These are phyloP conservation scores for Theretra japonica DNA, from an alignment of 2,888 invertebrate genomes.

Conservation along the genomic window DNA sequence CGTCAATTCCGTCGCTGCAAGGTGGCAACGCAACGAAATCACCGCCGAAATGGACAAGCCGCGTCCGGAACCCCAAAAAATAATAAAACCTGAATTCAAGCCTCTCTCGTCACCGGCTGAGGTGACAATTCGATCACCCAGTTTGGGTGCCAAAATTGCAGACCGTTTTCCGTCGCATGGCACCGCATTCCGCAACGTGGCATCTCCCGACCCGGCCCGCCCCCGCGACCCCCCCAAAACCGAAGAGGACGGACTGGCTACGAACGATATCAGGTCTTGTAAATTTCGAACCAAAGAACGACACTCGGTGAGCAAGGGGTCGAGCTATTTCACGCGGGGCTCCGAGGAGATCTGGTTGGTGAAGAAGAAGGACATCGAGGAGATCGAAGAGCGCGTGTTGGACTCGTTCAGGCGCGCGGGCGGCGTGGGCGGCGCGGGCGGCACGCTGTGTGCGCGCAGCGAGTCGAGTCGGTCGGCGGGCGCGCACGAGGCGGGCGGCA, in stretches of 20 bases:
- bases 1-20: constrained; percentile 47
- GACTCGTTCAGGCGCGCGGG: constrained; percentile 77
- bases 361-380: constrained; percentile 81
- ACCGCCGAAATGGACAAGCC: constrained; percentile 55
- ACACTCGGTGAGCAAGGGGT: constrained; percentile 76
- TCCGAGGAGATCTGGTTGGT: constrained; percentile 81
- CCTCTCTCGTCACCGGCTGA: constrained; percentile 72
- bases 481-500: constrained; percentile 52
- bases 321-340: constrained; percentile 78
- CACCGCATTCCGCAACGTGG: constrained; percentile 80
- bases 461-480: constrained; percentile 52
- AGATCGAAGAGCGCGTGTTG: constrained; percentile 77
- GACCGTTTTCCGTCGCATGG: constrained; percentile 79
- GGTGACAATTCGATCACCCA: constrained; percentile 76
- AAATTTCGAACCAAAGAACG: constrained; percentile 73
- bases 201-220: constrained; percentile 63
- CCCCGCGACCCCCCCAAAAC: constrained; percentile 50
- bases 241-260: constrained; percentile 67
- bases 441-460: constrained; percentile 37
- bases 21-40: constrained; percentile 64
- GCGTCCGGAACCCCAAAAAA: constrained; percentile 74
- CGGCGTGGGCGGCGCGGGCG: constrained; percentile 60
- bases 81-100: constrained; percentile 78
- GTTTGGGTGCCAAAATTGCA: constrained; percentile 71
- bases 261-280: constrained; percentile 70